Conservation (phyloP, 2,113 vertebrate species). For the Neotoma lepida region DNA sequence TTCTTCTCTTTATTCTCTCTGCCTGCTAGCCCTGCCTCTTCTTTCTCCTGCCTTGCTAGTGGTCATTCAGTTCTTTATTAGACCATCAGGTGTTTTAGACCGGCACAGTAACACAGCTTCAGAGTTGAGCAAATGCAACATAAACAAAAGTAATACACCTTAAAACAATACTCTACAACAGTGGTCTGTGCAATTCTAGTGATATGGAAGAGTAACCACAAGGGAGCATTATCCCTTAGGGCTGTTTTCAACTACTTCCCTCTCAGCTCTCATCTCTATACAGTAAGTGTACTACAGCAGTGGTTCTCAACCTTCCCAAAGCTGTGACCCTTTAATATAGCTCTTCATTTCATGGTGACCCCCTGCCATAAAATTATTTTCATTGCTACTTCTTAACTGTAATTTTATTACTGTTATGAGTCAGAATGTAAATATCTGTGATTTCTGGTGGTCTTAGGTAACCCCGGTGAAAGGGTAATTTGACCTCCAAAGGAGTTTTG, state of each 20-base stretch:
- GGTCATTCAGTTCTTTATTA: no score
- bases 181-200: neutral
- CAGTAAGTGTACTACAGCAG: neutral
- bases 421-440: neutral
- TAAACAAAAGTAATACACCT: no score
- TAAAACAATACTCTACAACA: no score
- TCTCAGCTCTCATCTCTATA: neutral
- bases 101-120: no score
- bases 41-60: no score
- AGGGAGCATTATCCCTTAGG: no score
- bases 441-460: neutral
- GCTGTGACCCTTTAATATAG: neutral
- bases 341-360: neutral
- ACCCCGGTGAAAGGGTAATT: no score
- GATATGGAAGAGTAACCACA: neutral
- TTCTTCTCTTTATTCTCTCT: no score
- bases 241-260: neutral
- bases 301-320: neutral
- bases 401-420: neutral
- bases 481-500: neutral
- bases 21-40: no score
- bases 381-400: neutral
- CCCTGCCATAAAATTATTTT: neutral
- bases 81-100: no score
- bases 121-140: no score